These are phyloP conservation scores for Apocrypta bakeri DNA, from an alignment of 1,140 invertebrate genomes.

Conservation along the genomic window DNA sequence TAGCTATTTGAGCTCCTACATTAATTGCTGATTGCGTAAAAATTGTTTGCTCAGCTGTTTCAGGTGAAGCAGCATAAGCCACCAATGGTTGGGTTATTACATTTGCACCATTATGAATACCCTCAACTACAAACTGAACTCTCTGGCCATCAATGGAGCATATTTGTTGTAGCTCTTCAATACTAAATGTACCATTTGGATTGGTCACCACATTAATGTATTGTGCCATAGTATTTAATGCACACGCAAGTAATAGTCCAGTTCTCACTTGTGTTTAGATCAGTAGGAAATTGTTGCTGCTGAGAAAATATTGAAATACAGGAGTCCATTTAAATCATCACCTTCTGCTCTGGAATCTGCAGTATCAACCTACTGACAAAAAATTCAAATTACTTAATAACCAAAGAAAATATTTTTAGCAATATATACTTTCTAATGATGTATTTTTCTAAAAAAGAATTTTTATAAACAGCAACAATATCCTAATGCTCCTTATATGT, in stretches of 20 bases:
- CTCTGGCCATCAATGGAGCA: slow-evolving; percentile 67
- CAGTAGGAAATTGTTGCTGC: slow-evolving; percentile 54
- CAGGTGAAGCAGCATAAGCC: slow-evolving; percentile 63
- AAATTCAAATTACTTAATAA: slow-evolving; percentile 49
- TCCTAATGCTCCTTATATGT: slow-evolving; percentile 7
- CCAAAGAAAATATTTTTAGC: slow-evolving; percentile 39
- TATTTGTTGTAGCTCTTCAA: slow-evolving; percentile 67
- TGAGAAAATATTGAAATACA: slow-evolving; percentile 57
- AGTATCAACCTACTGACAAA: slow-evolving; percentile 63
- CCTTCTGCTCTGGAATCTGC: slow-evolving; percentile 57
- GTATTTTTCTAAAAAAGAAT: not conserved
- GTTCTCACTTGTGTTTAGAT: slow-evolving; percentile 7
- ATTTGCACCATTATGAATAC: slow-evolving; percentile 66
- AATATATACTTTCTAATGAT: not conserved
- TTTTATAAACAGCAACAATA: slow-evolving; percentile 42
- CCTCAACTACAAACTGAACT: slow-evolving; percentile 67
- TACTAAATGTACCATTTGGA: slow-evolving; percentile 66
- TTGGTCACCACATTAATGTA: slow-evolving; percentile 70
- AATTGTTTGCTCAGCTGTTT: slow-evolving; percentile 63
- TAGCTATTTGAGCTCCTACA: slow-evolving; percentile 62
- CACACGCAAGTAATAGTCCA: slow-evolving; percentile 46
- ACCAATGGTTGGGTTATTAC: slow-evolving; percentile 62
- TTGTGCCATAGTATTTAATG: slow-evolving; percentile 70
- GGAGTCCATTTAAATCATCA: slow-evolving; percentile 64
- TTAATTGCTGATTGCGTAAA: slow-evolving; percentile 65